A percentile compares a stretch with the other conserved stretches of the same genome.
Evolutionary conservation across 2,888 invertebrate genomes (phyloP).

Genomic region (Megalurothrips usitatus): DNA sequence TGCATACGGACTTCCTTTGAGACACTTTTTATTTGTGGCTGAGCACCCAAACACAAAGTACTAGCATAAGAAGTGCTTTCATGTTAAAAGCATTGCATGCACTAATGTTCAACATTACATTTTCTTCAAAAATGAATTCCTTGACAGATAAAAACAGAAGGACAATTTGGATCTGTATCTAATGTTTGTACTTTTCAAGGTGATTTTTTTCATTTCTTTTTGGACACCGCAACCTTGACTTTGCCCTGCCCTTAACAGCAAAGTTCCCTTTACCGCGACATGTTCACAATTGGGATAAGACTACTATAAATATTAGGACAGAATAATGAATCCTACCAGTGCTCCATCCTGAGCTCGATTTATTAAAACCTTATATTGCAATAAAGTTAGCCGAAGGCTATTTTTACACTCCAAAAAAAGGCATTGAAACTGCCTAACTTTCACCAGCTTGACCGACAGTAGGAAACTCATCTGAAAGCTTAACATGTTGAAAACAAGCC

Average conservation of each 20-base stretch:
- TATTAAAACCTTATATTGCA: too few relatives aligned
- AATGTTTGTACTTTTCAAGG: background rate
- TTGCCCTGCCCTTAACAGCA: background rate
- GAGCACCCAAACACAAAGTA: slow-evolving; percentile 3
- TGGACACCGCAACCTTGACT: background rate
- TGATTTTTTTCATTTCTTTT: background rate
- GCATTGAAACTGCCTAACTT: too few relatives aligned
- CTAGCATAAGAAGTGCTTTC: background rate
- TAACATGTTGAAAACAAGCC: background rate
- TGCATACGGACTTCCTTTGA: background rate
- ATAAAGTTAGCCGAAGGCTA: too few relatives aligned
- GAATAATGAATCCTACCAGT: background rate
- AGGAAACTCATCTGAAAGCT: background rate
- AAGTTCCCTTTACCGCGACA: background rate
- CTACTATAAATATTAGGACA: background rate
- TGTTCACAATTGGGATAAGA: background rate
- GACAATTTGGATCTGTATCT: background rate
- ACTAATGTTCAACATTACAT: background rate
- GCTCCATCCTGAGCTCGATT: background rate
- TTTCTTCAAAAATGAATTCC: background rate
- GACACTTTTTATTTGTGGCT: background rate
- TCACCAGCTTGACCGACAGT: background rate
- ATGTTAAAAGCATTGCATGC: background rate
- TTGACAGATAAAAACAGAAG: background rate
- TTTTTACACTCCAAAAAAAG: too few relatives aligned